phyloP scores from a whole-genome alignment of 2,888 invertebrate species.

The Brachyptera putata region DNA sequence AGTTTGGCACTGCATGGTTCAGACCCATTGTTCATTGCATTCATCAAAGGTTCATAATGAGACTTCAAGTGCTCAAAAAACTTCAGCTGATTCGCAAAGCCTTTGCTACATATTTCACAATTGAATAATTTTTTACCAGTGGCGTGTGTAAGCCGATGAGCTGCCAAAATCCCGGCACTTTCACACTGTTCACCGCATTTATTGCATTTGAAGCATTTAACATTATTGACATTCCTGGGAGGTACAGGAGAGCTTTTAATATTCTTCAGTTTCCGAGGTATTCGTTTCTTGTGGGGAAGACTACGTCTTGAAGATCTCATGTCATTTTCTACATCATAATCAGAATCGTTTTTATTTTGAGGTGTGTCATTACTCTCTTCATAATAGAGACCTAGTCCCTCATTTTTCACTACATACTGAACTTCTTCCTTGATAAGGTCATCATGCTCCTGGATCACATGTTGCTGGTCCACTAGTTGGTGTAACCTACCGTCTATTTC shows the following conservation, averaged over 20 bases:
- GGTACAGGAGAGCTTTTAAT: conserved; percentile 35
- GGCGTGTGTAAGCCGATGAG: conserved; percentile 37
- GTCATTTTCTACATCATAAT: conserved; percentile 47
- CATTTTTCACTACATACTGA: conserved; percentile 43
- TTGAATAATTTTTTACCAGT: conserved; percentile 47
- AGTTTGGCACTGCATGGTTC: not conserved
- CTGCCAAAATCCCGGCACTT: conserved; percentile 41
- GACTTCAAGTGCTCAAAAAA: conserved; percentile 83
- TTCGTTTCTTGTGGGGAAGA: conserved; percentile 81
- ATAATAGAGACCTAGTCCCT: conserved; percentile 38
- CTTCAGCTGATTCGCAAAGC: conserved; percentile 70
- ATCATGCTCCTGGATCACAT: not conserved
- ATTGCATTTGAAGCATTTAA: conserved; percentile 44
- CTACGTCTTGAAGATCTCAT: conserved; percentile 51
- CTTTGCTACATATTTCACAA: conserved; percentile 76
- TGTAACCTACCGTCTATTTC: conserved; percentile 1
- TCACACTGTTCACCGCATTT: conserved; percentile 48
- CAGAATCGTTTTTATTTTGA: conserved; percentile 44
- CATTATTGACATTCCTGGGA: conserved; percentile 38
- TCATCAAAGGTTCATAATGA: conserved; percentile 63
- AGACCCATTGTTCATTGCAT: conserved; percentile 13
- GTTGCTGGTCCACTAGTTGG: not conserved
- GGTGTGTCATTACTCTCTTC: conserved; percentile 34
- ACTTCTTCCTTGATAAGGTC: conserved; percentile 9
- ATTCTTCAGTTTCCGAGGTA: conserved; percentile 68